Evolutionary conservation across 1,140 invertebrate species (phyloP), one percentile per base, ranked within the genome.

Genomic region (Hyles vespertilio): DNA sequence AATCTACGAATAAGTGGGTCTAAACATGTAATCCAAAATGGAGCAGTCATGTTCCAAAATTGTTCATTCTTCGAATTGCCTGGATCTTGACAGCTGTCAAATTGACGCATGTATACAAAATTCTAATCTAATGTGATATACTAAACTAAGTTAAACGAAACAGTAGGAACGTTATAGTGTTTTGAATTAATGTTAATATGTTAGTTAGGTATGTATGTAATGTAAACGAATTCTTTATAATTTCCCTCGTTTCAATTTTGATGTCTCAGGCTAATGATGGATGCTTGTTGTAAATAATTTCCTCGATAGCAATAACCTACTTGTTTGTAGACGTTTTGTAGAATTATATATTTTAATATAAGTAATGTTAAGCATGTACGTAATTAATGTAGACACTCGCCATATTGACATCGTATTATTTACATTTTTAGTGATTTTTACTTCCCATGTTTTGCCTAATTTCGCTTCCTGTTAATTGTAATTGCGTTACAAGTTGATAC

Each of bases 61-160:
- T 40, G 36, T 40, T 32, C 45, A 44, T 63, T 43, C 36, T 56
- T 33, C 8, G n/a, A 46, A 64, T 61, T 59, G 49, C 33, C 59
- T 50, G 58, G 11, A 47, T 61, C 59, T 67, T 51, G 59, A 65
- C 56, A 67, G 36, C 45, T 70, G 67, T 68, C 58, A 65, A 65
- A 51, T 67, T 65, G 60, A 65, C 45, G 59, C 60, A 52, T 61
- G 58, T 79, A 78, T 80, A 83, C 81, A 84, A 87, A 52, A 85
- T 85, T 87, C 84, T 87, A 87, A 87, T 77, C 52, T 83, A 77
- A 83, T 87, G 84, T 87, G 84, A 87, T 87, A 87, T 74, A 77
- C 74, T 79, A 74, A 71, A 67, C 55, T 78, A 76, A 74, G 68
- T 58, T 54, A 75, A 60, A 70, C 60, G 63, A 69, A 56, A 65